Evolutionary conservation across 2,888 invertebrate species (phyloP).

Genomic region (Onchidella celtica): DNA sequence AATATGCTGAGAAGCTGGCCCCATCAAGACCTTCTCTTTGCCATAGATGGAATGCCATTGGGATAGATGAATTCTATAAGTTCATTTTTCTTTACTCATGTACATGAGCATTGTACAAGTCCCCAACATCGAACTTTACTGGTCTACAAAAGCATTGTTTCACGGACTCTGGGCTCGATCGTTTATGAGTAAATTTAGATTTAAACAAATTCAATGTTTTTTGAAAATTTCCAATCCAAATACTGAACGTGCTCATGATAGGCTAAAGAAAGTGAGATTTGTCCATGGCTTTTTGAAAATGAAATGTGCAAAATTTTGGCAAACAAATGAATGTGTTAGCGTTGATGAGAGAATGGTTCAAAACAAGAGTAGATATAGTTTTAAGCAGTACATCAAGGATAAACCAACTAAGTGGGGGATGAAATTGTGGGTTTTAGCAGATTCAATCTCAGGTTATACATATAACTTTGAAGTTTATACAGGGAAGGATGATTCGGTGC

Average conservation of each 20-base stretch:
- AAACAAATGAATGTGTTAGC: background rate
- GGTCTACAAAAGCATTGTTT: background rate
- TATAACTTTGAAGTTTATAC: background rate
- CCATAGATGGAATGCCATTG: background rate
- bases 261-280: background rate
- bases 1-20: background rate
- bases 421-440: slow-evolving; percentile 2
- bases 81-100: background rate
- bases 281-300: background rate
- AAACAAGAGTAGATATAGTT: slow-evolving; percentile 5
- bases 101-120: background rate
- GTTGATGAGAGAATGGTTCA: slow-evolving; percentile 21
- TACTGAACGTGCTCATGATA: background rate
- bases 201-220: slow-evolving; percentile 11
- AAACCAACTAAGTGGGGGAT: slow-evolving; percentile 2
- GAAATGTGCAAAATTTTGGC: slow-evolving; percentile 4
- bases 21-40: background rate
- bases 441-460: background rate
- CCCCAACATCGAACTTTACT: background rate
- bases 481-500: background rate
- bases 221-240: background rate
- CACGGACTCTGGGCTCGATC: slow-evolving; percentile 3
- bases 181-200: background rate
- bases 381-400: background rate
- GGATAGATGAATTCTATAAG: background rate